A percentile compares a stretch with the other conserved stretches of the same genome.
These are phyloP conservation scores for Epizoanthus stellaris DNA, from an alignment of 92 coral and sea anemone genomes.

Conservation along the genomic window DNA sequence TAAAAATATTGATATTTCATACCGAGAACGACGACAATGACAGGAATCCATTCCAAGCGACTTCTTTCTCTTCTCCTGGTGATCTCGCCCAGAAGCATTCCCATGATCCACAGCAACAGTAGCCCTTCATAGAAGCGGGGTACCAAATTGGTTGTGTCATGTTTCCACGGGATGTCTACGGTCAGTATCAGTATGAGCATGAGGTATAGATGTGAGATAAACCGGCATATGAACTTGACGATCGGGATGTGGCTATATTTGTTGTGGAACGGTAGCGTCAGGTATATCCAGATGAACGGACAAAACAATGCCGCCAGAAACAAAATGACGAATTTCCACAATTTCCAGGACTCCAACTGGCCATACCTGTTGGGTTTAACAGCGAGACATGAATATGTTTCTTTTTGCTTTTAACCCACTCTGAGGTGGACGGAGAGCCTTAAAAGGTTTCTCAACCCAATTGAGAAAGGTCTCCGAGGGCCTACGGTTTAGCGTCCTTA, in stretches of 20 bases:
- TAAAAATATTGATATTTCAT: constrained; percentile 8
- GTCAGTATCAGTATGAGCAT: constrained; percentile 74
- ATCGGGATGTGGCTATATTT: constrained; percentile 88
- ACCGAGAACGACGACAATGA: constrained; percentile 68
- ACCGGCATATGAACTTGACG: constrained; percentile 95
- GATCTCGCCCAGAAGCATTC: constrained; percentile 77
- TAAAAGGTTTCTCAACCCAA: too few relatives aligned
- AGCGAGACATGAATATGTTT: too few relatives aligned
- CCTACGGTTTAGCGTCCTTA: too few relatives aligned
- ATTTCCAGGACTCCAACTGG: constrained; percentile 53
- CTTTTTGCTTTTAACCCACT: too few relatives aligned
- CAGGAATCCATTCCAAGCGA: constrained; percentile 90
- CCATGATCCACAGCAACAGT: constrained; percentile 86
- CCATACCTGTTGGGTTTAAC: constrained; percentile 24
- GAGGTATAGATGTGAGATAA: constrained; percentile 92
- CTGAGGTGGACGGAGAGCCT: too few relatives aligned
- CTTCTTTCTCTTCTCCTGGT: constrained; percentile 73
- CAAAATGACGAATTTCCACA: constrained; percentile 84
- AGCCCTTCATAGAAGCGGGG: constrained; percentile 85
- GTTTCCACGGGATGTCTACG: constrained; percentile 86
- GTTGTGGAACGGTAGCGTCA: constrained; percentile 89
- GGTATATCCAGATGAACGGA: constrained; percentile 87
- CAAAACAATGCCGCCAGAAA: constrained; percentile 75
- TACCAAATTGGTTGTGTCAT: constrained; percentile 41
- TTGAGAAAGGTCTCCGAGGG: too few relatives aligned